Base-by-base conservation (phyloP, 1,140 invertebrate species). In the Ips nitidus region DNA sequence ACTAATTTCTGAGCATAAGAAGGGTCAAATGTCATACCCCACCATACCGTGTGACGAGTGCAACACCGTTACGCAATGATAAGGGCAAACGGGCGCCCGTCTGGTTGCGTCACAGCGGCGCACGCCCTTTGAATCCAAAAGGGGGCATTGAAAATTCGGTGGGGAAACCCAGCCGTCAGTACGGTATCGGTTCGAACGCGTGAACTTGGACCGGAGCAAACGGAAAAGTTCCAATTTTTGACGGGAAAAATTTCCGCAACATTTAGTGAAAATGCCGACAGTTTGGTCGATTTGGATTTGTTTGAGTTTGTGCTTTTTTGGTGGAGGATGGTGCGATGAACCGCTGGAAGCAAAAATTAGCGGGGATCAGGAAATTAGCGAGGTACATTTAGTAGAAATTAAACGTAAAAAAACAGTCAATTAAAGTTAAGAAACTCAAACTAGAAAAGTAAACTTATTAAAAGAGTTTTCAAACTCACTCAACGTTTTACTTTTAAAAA, bases 341-440 rank as follows among this genome's bases (percentile, higher is more conserved):
- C 66, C 71, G 52, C 68, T 75, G 37, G 73, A 74, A 45, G 79
- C 81, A 66, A 83, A 80, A 75, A 77, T 83, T 61, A 76, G 77
- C 65, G 76, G 78, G 71, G 82, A 83, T 80, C 69, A 80, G 66
- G 82, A 83, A 74, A 78, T 83, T 72, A 83, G 81, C 73, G 77
- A 83, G 82, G 82, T 83, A 22, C 22, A 22, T 22, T 22, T 22
- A 22, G 22, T 22, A 22, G 22, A 22, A 22, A 22, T 22, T 22
- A 22, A 22, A 22, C 22, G 22, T 22, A 22, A 22, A 22, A 22
- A 22, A 22, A 22, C 22, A 22, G 22, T 22, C 22, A 22, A 22
- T 22, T 22, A 22, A 22, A 22, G 22, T 22, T 22, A 22, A 22
- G 22, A 22, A 22, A 22, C 22, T 22, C 22, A 22, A 22, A 22